Evolutionary conservation across 2,113 vertebrate species (phyloP), one percentile per base, ranked within the genome.

Genomic region (Lepus timidus): DNA sequence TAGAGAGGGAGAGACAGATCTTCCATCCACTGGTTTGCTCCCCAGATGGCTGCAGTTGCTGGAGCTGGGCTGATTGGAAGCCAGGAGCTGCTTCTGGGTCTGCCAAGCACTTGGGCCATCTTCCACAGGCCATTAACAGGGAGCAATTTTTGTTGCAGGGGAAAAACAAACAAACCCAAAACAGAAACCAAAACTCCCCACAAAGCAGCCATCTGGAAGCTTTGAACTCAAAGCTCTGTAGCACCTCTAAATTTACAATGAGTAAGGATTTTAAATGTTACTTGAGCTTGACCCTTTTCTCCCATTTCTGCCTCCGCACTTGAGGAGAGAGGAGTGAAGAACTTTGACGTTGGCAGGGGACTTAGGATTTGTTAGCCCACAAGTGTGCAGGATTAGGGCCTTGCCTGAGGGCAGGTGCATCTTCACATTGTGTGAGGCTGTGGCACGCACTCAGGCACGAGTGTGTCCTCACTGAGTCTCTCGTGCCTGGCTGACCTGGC

Each of bases 211-310:
- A 9, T 14, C 25, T 3, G 16, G 49, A n/a, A 27, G 20, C 25
- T 68, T 70, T 84, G 78, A 88, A 80, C 71, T 55, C 44, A 93
- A 7, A 89, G 55, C 29, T 80, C 61, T 4, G 6, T 76, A 52
- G 81, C 16, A 58, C 92, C 52, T 90, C 78, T 58, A 75, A 85
- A 70, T 78, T 74, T 82, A 49, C 71, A 25, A 64, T 93, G 79
- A 67, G 49, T 81, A 65, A 6, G 22, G 6, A 49, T 74, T 82
- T 87, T 88, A 82, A 94, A 70, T 85, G 61, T 9, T 62, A 39
- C 51, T 70, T 67, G 14, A 17, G 14, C n/a, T 62, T 52, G 62
- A 36, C 13, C 11, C 20, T 20, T 9, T 6, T 2, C 1, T 20
- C 14, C n/a, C 2, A 13, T 86, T 94, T 89, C 64, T 86, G 3